These are phyloP conservation scores for Plecotus auritus DNA, from an alignment of 2,113 vertebrate genomes.

Conservation along the genomic window DNA sequence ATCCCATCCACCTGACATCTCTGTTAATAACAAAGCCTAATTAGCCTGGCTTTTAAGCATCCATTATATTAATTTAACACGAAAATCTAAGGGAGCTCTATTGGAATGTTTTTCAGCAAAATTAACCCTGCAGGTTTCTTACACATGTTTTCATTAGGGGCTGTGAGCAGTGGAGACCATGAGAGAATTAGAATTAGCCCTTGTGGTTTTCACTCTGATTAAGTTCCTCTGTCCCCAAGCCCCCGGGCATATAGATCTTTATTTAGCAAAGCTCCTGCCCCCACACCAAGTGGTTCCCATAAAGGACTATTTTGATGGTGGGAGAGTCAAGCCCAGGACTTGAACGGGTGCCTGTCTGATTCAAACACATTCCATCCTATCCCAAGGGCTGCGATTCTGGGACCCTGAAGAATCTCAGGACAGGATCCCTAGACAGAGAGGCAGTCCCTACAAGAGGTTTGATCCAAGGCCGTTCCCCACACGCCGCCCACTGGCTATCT, in stretches of 20 bases:
- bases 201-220: slow-evolving; percentile 64
- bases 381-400: background rate
- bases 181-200: slow-evolving; percentile 79
- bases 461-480: background rate
- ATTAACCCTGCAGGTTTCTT: slow-evolving; percentile 82
- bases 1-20: slow-evolving; percentile 82
- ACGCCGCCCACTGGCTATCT: background rate
- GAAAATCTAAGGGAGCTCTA: slow-evolving; percentile 80
- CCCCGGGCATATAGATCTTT: background rate
- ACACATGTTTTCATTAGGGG: slow-evolving; percentile 84
- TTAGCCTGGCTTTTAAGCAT: slow-evolving; percentile 85
- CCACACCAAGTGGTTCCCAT: background rate
- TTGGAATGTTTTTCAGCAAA: slow-evolving; percentile 79
- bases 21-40: slow-evolving; percentile 82
- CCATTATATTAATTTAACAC: slow-evolving; percentile 82
- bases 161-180: slow-evolving; percentile 68
- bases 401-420: background rate
- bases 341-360: background rate
- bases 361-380: background rate
- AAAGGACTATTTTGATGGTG: background rate
- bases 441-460: background rate
- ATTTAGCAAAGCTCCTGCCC: background rate
- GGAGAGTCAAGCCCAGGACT: background rate
- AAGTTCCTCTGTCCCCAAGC: background rate
- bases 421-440: background rate